phyloP scores from a whole-genome alignment of 1,140 invertebrate species.

The Eriosoma lanigerum region DNA sequence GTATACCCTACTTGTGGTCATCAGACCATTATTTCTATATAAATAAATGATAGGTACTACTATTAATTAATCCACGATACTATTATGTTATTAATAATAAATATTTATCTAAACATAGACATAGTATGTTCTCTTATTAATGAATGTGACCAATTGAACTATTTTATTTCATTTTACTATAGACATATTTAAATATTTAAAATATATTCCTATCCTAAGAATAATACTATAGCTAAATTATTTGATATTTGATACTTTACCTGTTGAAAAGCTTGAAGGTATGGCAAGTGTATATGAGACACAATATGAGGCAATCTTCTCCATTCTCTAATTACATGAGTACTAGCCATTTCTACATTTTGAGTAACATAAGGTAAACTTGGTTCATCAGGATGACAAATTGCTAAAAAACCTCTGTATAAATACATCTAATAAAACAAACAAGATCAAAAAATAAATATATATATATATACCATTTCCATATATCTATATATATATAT shows the following conservation, averaged over 20 bases:
- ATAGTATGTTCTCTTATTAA: too few species aligned
- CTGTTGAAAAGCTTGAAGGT: conserved; percentile 86
- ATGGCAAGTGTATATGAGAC: conserved; percentile 86
- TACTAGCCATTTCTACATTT: conserved; percentile 85
- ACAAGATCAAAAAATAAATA: not conserved
- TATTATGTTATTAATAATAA: too few species aligned
- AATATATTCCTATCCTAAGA: not conserved
- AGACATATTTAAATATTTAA: not conserved
- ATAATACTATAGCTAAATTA: too few species aligned
- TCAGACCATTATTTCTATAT: too few species aligned
- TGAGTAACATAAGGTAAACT: conserved; percentile 80
- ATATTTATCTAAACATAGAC: too few species aligned
- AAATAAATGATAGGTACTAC: too few species aligned
- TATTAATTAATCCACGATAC: too few species aligned
- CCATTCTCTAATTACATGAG: conserved; percentile 92
- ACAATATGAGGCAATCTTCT: conserved; percentile 86
- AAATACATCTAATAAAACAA: conserved; percentile 66
- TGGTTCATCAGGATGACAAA: conserved; percentile 85
- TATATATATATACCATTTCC: too few species aligned
- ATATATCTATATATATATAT: not conserved
- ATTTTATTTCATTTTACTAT: too few species aligned
- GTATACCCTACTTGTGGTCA: too few species aligned
- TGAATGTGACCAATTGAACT: too few species aligned
- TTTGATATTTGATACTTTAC: conserved; percentile 55
- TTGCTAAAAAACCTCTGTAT: conserved; percentile 89